Percentiles rank a stretch among this genome's conserved stretches.
phyloP scores from a whole-genome alignment of 1,140 invertebrate species.

The Venturia canescens region DNA sequence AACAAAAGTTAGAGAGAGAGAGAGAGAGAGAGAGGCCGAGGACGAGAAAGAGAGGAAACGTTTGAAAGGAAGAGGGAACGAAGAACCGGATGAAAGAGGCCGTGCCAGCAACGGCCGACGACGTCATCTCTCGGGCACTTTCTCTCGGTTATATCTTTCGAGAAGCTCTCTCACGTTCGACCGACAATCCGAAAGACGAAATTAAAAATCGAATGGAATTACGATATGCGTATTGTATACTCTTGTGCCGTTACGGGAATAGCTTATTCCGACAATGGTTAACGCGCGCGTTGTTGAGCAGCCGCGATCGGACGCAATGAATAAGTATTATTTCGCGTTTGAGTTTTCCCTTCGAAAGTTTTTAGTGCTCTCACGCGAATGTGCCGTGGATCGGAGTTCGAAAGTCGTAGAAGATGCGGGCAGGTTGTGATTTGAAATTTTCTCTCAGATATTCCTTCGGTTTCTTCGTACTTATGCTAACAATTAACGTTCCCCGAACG shows the following conservation, averaged over 20 bases:
- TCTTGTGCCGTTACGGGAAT: not conserved
- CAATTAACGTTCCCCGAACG: no score
- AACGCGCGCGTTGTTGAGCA: not conserved
- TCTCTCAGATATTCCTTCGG: no score
- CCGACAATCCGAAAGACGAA: slow-evolving; percentile 1
- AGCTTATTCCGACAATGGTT: not conserved
- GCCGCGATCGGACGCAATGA: not conserved
- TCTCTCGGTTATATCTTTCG: not conserved
- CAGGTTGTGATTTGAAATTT: no score
- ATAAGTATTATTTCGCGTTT: not conserved
- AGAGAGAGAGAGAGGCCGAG: not conserved
- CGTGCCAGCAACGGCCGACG: not conserved
- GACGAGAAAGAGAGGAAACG: not conserved
- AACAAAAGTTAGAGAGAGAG: not conserved
- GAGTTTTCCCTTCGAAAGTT: not conserved
- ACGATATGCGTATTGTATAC: no score
- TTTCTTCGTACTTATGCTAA: no score
- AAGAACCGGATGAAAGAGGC: slow-evolving; percentile 26
- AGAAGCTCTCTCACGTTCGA: not conserved
- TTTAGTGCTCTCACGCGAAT: not conserved
- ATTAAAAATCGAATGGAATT: slow-evolving; percentile 8
- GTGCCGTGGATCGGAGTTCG: not conserved
- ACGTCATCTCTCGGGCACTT: slow-evolving; percentile 23
- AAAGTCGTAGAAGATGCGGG: not conserved
- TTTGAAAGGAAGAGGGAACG: not conserved